Conservation (phyloP, 2,888 invertebrate genomes). For the Tipula confusa region DNA sequence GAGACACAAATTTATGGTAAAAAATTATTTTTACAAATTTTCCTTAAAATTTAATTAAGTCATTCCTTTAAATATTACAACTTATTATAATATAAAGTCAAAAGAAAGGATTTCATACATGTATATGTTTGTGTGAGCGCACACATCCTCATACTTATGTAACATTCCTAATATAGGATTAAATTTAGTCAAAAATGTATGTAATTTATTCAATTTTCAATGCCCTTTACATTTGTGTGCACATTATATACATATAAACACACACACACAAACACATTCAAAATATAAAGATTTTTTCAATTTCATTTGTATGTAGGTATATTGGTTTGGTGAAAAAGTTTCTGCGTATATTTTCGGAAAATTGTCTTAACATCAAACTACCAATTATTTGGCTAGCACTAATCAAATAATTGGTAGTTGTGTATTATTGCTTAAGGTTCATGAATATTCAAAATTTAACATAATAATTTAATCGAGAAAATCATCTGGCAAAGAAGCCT, state of each 20-base stretch:
- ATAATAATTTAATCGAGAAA: too few relatives aligned
- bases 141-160: not conserved
- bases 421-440: too few relatives aligned
- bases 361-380: too few relatives aligned
- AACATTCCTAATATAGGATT: not conserved
- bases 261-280: not conserved
- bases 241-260: too few relatives aligned
- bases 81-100: not conserved
- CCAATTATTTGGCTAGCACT: too few relatives aligned
- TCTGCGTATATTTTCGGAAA: too few relatives aligned
- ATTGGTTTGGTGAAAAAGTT: too few relatives aligned
- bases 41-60: constrained; percentile 3
- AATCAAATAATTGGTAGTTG: too few relatives aligned
- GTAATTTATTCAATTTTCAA: not conserved
- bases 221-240: not conserved
- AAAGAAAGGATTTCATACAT: not conserved
- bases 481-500: too few relatives aligned
- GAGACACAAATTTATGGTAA: not conserved
- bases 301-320: too few relatives aligned
- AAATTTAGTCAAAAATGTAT: not conserved
- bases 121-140: not conserved
- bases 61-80: not conserved
- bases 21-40: not conserved
- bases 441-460: too few relatives aligned
- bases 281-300: not conserved